A percentile compares a stretch with the other conserved stretches of the same genome.
Conservation (phyloP, 2,113 vertebrate species). For the Todiramphus chloris region DNA sequence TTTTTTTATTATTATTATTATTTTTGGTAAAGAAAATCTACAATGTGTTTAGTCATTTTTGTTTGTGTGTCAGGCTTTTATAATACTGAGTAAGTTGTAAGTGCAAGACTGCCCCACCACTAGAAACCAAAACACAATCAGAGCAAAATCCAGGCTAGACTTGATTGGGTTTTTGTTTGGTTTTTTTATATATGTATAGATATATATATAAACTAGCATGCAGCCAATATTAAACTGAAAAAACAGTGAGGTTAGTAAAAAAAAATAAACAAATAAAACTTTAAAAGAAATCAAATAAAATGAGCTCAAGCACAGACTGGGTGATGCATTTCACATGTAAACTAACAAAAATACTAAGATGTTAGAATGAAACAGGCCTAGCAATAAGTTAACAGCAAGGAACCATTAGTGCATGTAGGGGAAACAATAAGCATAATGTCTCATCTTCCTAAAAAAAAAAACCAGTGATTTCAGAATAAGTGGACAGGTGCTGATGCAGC, state of each 20-base stretch:
- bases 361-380: constrained; percentile 92
- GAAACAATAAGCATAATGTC: constrained; percentile 86
- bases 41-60: constrained; percentile 87
- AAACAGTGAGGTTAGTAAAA: constrained; percentile 93
- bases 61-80: constrained; percentile 81
- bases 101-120: constrained; percentile 90
- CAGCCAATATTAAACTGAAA: constrained; percentile 89
- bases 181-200: constrained; percentile 61
- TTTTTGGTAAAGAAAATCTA: constrained; percentile 76
- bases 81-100: constrained; percentile 81
- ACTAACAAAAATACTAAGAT: constrained; percentile 85
- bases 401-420: constrained; percentile 92
- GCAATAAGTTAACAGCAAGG: constrained; percentile 86
- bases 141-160: constrained; percentile 92
- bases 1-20: not conserved
- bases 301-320: constrained; percentile 86
- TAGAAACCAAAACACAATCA: constrained; percentile 89
- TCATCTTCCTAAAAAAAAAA: constrained; percentile 78
- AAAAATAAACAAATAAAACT: constrained; percentile 66
- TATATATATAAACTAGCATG: constrained; percentile 80
- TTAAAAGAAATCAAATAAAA: constrained; percentile 72
- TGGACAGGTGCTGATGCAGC: constrained; percentile 55
- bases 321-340: constrained; percentile 91
- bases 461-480: not conserved
- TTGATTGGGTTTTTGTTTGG: constrained; percentile 76